Conservation (phyloP, 2,113 vertebrate species). For the Zosterops borbonicus region DNA sequence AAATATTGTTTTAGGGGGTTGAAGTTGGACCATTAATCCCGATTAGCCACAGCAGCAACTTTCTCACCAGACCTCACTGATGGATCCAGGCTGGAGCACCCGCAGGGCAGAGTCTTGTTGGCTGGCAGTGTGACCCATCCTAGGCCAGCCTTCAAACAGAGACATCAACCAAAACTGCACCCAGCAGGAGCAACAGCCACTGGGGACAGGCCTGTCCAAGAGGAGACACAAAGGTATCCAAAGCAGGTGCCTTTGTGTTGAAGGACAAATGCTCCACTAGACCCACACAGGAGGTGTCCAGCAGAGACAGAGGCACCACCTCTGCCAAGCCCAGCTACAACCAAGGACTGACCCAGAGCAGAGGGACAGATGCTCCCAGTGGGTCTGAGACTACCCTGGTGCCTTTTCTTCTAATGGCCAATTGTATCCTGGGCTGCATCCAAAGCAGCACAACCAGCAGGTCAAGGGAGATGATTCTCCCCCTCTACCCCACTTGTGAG, state of each 20-base stretch:
- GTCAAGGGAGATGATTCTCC: not conserved
- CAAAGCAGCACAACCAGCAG: not conserved
- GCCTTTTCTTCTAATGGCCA: not conserved
- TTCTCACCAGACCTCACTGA: not conserved
- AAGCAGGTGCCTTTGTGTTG: not conserved
- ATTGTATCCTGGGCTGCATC: not conserved
- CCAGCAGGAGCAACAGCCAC: rapidly evolving
- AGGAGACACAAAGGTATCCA: not conserved
- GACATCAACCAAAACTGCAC: no score
- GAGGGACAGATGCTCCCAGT: not conserved
- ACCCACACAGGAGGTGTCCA: no score
- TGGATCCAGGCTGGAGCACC: not conserved
- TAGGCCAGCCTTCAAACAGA: not conserved
- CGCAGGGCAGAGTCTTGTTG: rapidly evolving
- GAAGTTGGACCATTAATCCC: not conserved
- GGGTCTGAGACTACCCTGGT: not conserved
- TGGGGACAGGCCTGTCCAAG: rapidly evolving
- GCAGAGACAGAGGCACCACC: not conserved
- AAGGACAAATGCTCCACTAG: not conserved
- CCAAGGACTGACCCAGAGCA: not conserved
- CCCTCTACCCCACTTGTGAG: rapidly evolving
- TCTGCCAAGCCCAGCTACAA: not conserved
- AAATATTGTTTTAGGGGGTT: not conserved
- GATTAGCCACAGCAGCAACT: not conserved
- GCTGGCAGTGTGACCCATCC: not conserved